Evolutionary conservation across 2,888 invertebrate genomes (phyloP).

Genomic region (Oegoconia quadripuncta): DNA sequence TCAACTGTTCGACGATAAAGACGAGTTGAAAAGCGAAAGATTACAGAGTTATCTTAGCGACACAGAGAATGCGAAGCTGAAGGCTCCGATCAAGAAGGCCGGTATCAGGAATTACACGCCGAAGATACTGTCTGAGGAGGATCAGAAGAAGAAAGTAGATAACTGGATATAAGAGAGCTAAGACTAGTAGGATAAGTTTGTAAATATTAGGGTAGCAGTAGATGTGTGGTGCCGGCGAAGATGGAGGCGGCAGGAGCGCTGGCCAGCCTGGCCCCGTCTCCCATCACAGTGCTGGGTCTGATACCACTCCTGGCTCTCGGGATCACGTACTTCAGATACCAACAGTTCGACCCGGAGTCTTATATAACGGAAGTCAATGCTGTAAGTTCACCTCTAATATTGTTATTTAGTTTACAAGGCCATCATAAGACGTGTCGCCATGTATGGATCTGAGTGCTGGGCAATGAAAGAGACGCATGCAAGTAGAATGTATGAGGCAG

Average conservation of each 20-base stretch:
- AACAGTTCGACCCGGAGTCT: conserved; percentile 89
- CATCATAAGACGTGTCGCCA: no score
- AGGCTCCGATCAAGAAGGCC: conserved; percentile 64
- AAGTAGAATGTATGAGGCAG: no score
- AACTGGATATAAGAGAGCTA: conserved; percentile 81
- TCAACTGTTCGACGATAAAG: conserved; percentile 63
- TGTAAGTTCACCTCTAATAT: conserved; percentile 71
- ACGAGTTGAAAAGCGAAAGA: conserved; percentile 53
- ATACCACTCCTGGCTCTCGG: conserved; percentile 90
- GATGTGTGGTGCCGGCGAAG: conserved; percentile 53
- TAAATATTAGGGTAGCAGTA: conserved; percentile 68
- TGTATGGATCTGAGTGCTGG: no score
- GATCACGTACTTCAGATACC: conserved; percentile 88
- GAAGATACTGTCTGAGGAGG: conserved; percentile 81
- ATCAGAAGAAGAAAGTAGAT: conserved; percentile 76
- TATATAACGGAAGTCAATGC: conserved; percentile 84
- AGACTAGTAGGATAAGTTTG: conserved; percentile 69
- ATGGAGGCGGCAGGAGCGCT: conserved; percentile 76
- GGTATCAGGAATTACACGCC: conserved; percentile 86
- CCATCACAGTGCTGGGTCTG: conserved; percentile 84
- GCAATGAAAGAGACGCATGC: no score
- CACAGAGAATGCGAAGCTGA: conserved; percentile 66
- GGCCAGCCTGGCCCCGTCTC: conserved; percentile 80
- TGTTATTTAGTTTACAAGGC: not conserved
- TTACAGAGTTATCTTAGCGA: conserved; percentile 60